Conservation (phyloP, 2,797 vertebrate species). For the Halcyon leucocephala region DNA sequence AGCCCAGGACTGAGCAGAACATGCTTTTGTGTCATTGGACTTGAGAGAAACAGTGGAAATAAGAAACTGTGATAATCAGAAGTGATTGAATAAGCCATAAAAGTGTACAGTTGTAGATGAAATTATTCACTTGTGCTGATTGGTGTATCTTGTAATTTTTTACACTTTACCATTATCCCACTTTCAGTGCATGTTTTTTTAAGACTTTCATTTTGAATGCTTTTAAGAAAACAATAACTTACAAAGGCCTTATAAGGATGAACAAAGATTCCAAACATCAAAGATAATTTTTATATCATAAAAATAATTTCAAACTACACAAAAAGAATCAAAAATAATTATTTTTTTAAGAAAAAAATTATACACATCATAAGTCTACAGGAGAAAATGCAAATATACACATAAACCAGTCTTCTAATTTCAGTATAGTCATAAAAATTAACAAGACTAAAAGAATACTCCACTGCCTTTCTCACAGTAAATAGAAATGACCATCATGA, state of each 20-base stretch:
- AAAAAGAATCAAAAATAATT: neutral
- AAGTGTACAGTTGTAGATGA: neutral
- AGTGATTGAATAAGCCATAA: neutral
- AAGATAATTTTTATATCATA: neutral
- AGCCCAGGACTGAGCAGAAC: conserved; percentile 78
- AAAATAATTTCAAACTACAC: conserved; percentile 1
- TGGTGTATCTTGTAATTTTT: conserved; percentile 26
- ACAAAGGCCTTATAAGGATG: neutral
- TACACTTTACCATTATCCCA: neutral
- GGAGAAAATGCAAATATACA: neutral
- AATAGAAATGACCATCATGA: neutral
- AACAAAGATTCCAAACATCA: neutral
- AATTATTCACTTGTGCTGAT: neutral
- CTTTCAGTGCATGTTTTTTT: neutral
- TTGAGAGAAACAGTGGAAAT: conserved; percentile 17
- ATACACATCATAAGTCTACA: neutral
- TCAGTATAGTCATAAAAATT: neutral
- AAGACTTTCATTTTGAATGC: neutral
- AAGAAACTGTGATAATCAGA: conserved; percentile 38
- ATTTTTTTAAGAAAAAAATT: neutral
- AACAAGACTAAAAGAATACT: neutral
- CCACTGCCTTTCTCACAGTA: neutral
- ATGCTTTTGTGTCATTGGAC: conserved; percentile 73
- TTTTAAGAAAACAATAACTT: neutral
- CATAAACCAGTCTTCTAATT: neutral